A percentile compares a stretch with the other conserved stretches of the same genome.
Conservation (phyloP, 2,888 invertebrate genomes). For the Apodemia duryi region DNA sequence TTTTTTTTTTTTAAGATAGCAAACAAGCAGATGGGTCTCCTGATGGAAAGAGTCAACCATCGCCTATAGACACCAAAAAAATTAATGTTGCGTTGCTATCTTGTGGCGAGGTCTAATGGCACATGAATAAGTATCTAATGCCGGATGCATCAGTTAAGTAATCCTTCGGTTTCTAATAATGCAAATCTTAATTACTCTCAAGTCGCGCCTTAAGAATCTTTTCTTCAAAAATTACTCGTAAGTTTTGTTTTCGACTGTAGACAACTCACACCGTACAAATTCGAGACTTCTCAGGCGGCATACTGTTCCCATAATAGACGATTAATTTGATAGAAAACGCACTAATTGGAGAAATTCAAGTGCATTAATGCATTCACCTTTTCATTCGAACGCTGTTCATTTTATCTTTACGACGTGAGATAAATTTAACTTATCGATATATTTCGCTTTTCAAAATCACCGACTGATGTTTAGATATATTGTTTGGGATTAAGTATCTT, state of each 20-base stretch:
- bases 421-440: slow-evolving; percentile 40
- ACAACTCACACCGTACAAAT: not conserved
- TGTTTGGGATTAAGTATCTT: not conserved
- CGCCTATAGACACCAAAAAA: too few species aligned
- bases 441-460: slow-evolving; percentile 23
- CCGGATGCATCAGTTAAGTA: too few species aligned
- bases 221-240: too few species aligned
- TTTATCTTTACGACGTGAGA: slow-evolving; percentile 41
- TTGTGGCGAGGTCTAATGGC: too few species aligned
- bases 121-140: too few species aligned
- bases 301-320: slow-evolving; percentile 37
- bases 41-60: too few species aligned
- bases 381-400: slow-evolving; percentile 33
- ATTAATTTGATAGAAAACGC: slow-evolving; percentile 43
- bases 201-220: too few species aligned
- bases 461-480: slow-evolving; percentile 17
- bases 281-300: slow-evolving; percentile 26
- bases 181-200: too few species aligned
- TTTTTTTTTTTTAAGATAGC: too few species aligned
- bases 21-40: too few species aligned
- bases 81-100: too few species aligned
- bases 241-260: not conserved
- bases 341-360: slow-evolving; percentile 43
- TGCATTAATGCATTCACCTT: slow-evolving; percentile 32
- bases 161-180: too few species aligned